Evolutionary conservation across 2,113 vertebrate species (phyloP).

Genomic region (Argyrosomus japonicus): DNA sequence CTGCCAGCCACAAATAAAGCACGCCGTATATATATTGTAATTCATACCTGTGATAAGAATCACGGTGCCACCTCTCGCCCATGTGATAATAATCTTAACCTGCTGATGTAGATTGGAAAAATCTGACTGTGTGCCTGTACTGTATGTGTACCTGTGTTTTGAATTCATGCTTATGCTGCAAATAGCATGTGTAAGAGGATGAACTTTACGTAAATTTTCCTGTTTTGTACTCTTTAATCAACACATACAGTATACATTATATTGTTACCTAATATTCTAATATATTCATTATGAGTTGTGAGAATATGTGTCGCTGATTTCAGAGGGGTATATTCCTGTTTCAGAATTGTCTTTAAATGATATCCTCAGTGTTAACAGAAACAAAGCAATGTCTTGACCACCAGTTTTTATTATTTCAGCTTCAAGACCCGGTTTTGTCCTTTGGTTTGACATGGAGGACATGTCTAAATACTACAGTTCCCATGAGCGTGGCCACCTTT

Average conservation of each 20-base stretch:
- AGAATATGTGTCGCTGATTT: too few relatives aligned
- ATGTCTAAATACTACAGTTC: too few relatives aligned
- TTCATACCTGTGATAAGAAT: conserved; percentile 79
- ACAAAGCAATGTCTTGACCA: too few relatives aligned
- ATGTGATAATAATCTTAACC: conserved; percentile 76
- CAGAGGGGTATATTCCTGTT: too few relatives aligned
- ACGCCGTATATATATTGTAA: conserved; percentile 84
- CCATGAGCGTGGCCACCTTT: too few relatives aligned
- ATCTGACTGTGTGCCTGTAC: conserved; percentile 8
- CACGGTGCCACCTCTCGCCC: conserved; percentile 64
- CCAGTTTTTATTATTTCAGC: too few relatives aligned
- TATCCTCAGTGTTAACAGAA: too few relatives aligned
- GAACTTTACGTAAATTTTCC: conserved; percentile 13
- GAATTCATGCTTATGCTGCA: conserved; percentile 38
- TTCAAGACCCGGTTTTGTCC: too few relatives aligned
- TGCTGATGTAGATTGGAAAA: conserved; percentile 71
- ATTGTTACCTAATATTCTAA: background rate
- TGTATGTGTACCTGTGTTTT: conserved; percentile 15
- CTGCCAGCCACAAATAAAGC: conserved; percentile 82
- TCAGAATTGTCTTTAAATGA: too few relatives aligned
- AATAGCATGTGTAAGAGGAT: conserved; percentile 4
- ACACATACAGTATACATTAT: background rate
- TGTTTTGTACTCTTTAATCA: conserved; percentile 5
- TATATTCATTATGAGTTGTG: background rate
- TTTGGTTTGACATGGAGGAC: too few relatives aligned